phyloP scores from a whole-genome alignment of 2,888 invertebrate genomes.

The Macrosoma leucophasiata region DNA sequence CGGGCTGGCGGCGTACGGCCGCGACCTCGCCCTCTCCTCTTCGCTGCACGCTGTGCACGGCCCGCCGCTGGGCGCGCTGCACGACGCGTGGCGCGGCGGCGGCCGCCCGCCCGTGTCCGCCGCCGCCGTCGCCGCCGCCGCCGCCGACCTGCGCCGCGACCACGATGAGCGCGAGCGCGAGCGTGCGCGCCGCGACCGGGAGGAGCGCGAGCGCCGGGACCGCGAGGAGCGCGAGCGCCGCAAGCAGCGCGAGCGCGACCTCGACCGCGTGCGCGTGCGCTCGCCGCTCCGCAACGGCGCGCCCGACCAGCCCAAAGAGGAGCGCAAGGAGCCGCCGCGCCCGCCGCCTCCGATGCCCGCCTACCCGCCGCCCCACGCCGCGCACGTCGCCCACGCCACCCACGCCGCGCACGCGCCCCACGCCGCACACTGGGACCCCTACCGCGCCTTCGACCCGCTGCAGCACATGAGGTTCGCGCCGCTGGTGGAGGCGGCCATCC shows the following conservation, averaged over 20 bases:
- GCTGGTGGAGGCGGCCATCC: conserved; percentile 84
- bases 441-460: conserved; percentile 83
- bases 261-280: conserved; percentile 79
- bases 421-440: conserved; percentile 80
- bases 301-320: conserved; percentile 59
- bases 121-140: conserved; percentile 41
- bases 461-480: conserved; percentile 83
- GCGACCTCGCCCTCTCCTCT: conserved; percentile 75
- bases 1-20: conserved; percentile 81
- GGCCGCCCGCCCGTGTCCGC: conserved; percentile 44
- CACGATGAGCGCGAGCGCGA: conserved; percentile 66
- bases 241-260: conserved; percentile 71
- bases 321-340: conserved; percentile 72
- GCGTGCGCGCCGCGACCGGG: conserved; percentile 77
- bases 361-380: conserved; percentile 75
- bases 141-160: conserved; percentile 53
- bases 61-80: conserved; percentile 52
- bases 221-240: conserved; percentile 77
- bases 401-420: conserved; percentile 70
- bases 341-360: conserved; percentile 66
- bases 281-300: conserved; percentile 86
- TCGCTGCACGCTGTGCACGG: conserved; percentile 63
- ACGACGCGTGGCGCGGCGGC: conserved; percentile 62
- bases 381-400: conserved; percentile 32
- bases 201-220: conserved; percentile 76